These are phyloP conservation scores for Scolanthus callimorphus DNA, from an alignment of 92 coral and sea anemone genomes.

Conservation along the genomic window DNA sequence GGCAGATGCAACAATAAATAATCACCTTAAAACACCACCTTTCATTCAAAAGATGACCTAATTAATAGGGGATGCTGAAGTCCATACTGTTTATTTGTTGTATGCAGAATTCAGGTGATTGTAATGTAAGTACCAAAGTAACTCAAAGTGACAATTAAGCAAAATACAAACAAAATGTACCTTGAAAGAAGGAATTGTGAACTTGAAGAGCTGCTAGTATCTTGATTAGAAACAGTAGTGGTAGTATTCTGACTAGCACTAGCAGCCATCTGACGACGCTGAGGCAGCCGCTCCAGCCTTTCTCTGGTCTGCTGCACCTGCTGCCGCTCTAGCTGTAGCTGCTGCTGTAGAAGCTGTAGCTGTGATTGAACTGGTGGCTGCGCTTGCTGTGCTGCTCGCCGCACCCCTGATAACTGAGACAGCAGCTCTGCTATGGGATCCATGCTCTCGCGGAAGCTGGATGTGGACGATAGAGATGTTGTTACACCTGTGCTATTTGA, in stretches of 20 bases:
- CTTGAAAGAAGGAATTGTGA: slow-evolving; percentile 89
- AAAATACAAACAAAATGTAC: slow-evolving; percentile 42
- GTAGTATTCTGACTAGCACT: slow-evolving; percentile 37
- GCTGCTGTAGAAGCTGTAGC: slow-evolving; percentile 91
- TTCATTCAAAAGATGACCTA: too few relatives aligned
- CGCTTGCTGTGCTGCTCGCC: slow-evolving; percentile 96
- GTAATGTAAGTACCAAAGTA: too few relatives aligned
- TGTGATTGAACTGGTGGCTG: slow-evolving; percentile 97
- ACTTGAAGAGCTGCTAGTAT: slow-evolving; percentile 47
- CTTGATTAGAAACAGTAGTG: slow-evolving; percentile 56
- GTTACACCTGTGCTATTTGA: slow-evolving; percentile 46
- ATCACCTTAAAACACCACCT: too few relatives aligned
- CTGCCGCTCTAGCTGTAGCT: slow-evolving; percentile 89
- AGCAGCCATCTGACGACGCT: slow-evolving; percentile 84
- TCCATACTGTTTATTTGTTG: too few relatives aligned
- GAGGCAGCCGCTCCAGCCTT: slow-evolving; percentile 89
- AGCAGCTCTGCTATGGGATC: slow-evolving; percentile 96
- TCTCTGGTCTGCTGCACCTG: slow-evolving; percentile 98
- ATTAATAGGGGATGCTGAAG: too few relatives aligned
- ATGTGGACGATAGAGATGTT: slow-evolving; percentile 63
- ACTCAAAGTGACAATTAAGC: too few relatives aligned
- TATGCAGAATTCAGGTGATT: too few relatives aligned
- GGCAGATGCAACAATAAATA: too few relatives aligned
- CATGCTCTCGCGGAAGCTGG: slow-evolving; percentile 89
- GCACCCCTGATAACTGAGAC: slow-evolving; percentile 96